Base-by-base conservation (phyloP, 2,113 vertebrate genomes). In the Pelusios castaneus region DNA sequence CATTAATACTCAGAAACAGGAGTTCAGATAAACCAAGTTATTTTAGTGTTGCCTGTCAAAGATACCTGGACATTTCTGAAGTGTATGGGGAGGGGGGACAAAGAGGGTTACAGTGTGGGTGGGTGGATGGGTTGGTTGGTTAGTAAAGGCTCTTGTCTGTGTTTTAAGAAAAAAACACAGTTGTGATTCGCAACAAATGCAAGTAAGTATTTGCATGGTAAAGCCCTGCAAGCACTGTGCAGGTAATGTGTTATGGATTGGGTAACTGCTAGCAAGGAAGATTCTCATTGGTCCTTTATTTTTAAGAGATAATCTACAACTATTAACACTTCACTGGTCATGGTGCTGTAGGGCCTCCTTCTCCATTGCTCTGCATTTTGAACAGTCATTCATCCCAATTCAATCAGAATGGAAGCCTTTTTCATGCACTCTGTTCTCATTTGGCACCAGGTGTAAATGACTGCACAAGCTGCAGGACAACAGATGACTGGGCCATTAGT, bases 381-480 rank as follows among this genome's bases (percentile, higher is more conserved):
- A 63, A 11, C 31, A 63, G 60, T 9, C 7, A 19, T 63, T 63
- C n/a, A 63, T 31, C 34, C 60, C 8, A 8, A 16, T 63, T 16
- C 60, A 63, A 63, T 63, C 60, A 63, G 31, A 63, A n/a, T n/a
- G 31, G 14, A 13, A 19, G 31, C 60, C 31, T 63, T 63, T 63
- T 34, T 16, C 31, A n/a, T 8, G 34, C 7, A n/a, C 4, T 63
- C 34, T n/a, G 6, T 60, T 17, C 16, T 63, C 16, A 1, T 63
- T 63, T n/a, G 34, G 14, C 60, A 63, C 60, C 31, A n/a, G 14
- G 14, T 17, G 31, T 63, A 63, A 63, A 17, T 31, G 58, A 34
- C 31, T n/a, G 16, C 31, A 63, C 31, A 49, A 43, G 0, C 0
- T 8, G 19, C 5, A 5, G 10, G 41, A 45, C 41, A 82, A 56